Evolutionary conservation across 2,888 invertebrate genomes (phyloP).

Genomic region (Pogonocherus hispidulus): DNA sequence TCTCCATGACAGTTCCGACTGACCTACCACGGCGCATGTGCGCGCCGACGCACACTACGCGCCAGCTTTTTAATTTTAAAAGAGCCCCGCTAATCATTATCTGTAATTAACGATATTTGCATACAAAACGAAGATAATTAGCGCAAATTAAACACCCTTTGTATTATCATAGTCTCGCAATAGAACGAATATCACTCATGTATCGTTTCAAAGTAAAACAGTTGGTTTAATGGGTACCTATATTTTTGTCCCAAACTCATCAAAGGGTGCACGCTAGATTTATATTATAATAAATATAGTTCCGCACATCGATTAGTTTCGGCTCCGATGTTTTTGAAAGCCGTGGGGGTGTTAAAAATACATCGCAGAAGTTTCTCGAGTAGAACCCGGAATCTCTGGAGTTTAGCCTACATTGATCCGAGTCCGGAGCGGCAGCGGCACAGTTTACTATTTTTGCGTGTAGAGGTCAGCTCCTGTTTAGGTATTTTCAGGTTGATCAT

Average conservation of each 20-base stretch:
- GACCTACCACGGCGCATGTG: slow-evolving; percentile 44
- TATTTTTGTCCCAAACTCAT: neutral
- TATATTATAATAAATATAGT: neutral
- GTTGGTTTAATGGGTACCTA: neutral
- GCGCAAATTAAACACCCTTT: slow-evolving; percentile 22
- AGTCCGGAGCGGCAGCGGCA: slow-evolving; percentile 34
- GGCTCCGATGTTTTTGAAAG: neutral
- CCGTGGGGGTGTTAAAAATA: neutral
- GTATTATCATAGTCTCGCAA: neutral
- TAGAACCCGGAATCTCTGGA: slow-evolving; percentile 36
- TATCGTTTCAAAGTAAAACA: neutral
- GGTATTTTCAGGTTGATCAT: slow-evolving; percentile 41
- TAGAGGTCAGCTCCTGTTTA: slow-evolving; percentile 54
- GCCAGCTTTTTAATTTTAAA: slow-evolving; percentile 49
- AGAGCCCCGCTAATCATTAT: slow-evolving; percentile 35
- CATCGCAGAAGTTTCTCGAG: neutral
- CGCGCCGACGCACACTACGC: slow-evolving; percentile 44
- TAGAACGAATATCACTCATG: neutral
- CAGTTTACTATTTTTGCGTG: slow-evolving; percentile 52
- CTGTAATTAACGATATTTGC: slow-evolving; percentile 42
- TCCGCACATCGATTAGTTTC: neutral
- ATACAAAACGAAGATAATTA: slow-evolving; percentile 37
- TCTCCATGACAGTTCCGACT: slow-evolving; percentile 66
- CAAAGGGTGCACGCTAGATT: slow-evolving; percentile 3
- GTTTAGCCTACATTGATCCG: slow-evolving; percentile 44